Conservation (phyloP, 2,888 invertebrate species). For the Lasioglossum zephyrum region DNA sequence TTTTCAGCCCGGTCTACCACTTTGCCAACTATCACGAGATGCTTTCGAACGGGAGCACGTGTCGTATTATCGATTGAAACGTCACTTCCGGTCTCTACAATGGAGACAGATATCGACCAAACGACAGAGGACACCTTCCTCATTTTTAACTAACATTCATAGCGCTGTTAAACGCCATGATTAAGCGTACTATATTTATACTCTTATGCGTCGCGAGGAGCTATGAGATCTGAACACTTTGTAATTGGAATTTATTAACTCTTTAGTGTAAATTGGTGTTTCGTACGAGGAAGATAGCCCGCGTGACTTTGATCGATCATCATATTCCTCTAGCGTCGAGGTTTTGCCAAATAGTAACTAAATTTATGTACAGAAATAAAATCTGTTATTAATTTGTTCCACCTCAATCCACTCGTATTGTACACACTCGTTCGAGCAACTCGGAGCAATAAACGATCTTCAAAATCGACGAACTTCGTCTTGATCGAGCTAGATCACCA, state of each 20-base stretch:
- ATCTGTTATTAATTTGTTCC: neutral
- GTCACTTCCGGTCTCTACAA: neutral
- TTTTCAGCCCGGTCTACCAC: neutral
- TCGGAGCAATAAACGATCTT: neutral
- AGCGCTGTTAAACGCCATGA: neutral
- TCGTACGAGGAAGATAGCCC: neutral
- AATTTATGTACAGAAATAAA: neutral
- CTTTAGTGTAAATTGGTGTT: constrained; percentile 15
- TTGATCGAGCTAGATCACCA: neutral
- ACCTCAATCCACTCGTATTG: neutral
- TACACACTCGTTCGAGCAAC: neutral
- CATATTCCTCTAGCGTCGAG: neutral
- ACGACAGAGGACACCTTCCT: neutral
- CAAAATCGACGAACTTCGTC: neutral
- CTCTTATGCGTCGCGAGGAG: constrained; percentile 5
- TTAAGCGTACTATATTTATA: constrained; percentile 15
- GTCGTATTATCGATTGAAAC: neutral
- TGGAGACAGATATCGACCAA: neutral
- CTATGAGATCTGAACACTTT: constrained; percentile 10
- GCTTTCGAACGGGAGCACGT: neutral
- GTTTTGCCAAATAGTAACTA: neutral
- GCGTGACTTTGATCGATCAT: neutral
- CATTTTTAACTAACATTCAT: neutral
- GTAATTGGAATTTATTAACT: constrained; percentile 3
- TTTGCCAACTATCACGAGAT: neutral